phyloP scores from a whole-genome alignment of 2,113 vertebrate species.

The Pseudois nayaur region DNA sequence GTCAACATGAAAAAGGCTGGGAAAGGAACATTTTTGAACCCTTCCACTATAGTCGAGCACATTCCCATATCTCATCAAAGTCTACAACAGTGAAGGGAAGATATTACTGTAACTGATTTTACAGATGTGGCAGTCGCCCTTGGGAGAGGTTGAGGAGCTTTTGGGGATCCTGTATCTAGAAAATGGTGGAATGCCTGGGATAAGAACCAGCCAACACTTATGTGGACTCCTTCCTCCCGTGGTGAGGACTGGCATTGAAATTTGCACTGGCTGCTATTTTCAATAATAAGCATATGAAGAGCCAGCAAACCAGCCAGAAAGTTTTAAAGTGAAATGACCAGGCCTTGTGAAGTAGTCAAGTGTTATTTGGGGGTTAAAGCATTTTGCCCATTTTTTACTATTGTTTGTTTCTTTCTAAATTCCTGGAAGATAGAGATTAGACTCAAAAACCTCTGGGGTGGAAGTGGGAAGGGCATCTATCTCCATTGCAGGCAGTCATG shows the following conservation, averaged over 20 bases:
- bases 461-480: not conserved
- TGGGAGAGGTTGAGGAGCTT: not conserved
- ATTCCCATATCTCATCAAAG: not conserved
- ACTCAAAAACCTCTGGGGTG: not conserved
- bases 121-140: not conserved
- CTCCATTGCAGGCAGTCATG: not conserved
- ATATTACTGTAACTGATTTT: not conserved
- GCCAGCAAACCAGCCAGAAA: not conserved
- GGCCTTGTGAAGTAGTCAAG: not conserved
- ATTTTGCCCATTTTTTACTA: not conserved
- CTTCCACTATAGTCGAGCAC: not conserved
- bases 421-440: not conserved
- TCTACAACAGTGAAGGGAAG: not conserved
- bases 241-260: not conserved
- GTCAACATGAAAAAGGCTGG: not conserved
- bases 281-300: not conserved
- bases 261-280: not conserved
- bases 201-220: not conserved
- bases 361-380: not conserved
- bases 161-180: not conserved
- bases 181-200: not conserved
- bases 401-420: slow-evolving; percentile 33
- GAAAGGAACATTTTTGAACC: not conserved
- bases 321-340: not conserved
- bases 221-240: not conserved